These are phyloP conservation scores for Spilarctia lutea DNA, from an alignment of 2,888 invertebrate species.

Conservation along the genomic window DNA sequence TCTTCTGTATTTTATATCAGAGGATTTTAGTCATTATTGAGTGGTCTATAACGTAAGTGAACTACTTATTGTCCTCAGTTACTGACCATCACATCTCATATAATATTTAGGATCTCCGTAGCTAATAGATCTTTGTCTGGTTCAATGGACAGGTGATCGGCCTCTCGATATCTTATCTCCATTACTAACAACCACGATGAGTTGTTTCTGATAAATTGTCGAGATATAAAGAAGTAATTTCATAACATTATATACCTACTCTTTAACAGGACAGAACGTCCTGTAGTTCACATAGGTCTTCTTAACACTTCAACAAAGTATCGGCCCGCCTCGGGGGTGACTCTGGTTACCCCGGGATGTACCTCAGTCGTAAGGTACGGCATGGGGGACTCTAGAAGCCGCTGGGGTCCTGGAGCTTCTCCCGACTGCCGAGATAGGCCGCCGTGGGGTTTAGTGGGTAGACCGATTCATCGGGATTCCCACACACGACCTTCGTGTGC, in stretches of 20 bases:
- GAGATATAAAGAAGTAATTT: not conserved
- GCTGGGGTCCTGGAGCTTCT: too few species aligned
- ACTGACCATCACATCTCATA: not conserved
- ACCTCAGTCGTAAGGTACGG: too few species aligned
- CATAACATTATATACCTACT: not conserved
- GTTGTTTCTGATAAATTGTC: too few species aligned
- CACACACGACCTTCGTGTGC: too few species aligned
- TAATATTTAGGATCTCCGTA: not conserved
- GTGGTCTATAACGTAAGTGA: not conserved
- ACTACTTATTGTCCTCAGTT: not conserved
- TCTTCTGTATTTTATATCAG: not conserved
- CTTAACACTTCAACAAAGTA: not conserved
- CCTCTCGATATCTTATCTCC: not conserved
- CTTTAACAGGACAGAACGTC: not conserved
- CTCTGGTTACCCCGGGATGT: too few species aligned
- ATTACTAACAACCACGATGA: not conserved
- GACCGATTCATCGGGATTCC: too few species aligned
- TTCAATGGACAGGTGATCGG: not conserved
- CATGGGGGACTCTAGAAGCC: too few species aligned
- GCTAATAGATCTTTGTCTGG: not conserved
- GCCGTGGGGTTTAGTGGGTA: too few species aligned
- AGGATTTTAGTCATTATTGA: not conserved
- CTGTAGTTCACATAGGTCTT: not conserved
- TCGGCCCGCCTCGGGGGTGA: too few species aligned
- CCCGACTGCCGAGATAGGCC: too few species aligned